A percentile compares a stretch with the other conserved stretches of the same genome.
These are phyloP conservation scores for Lacerta agilis DNA, from an alignment of 2,797 vertebrate genomes.

Conservation along the genomic window DNA sequence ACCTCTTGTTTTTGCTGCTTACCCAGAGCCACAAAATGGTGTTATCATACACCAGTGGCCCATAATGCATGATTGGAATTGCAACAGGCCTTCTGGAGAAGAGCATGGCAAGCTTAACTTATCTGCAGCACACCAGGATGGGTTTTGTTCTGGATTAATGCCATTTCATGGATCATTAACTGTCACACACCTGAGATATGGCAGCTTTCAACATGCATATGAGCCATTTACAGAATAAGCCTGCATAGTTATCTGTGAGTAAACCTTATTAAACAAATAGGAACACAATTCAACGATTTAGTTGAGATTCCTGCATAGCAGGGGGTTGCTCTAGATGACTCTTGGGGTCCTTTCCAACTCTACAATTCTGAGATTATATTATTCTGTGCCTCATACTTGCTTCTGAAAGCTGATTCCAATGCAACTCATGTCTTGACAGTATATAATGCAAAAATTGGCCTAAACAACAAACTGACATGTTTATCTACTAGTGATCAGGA, in stretches of 20 bases:
- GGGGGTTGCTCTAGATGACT: too few relatives aligned
- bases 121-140: not conserved
- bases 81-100: not conserved
- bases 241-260: too few relatives aligned
- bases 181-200: not conserved
- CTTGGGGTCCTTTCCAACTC: too few relatives aligned
- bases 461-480: not conserved
- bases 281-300: too few relatives aligned
- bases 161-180: constrained; percentile 49
- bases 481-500: not conserved
- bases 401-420: not conserved
- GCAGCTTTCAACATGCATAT: not conserved
- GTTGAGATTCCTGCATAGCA: too few relatives aligned
- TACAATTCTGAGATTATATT: too few relatives aligned
- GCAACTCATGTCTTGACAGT: not conserved
- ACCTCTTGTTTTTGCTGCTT: not conserved
- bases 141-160: constrained; percentile 40
- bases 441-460: not conserved
- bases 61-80: not conserved
- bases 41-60: not conserved
- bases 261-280: too few relatives aligned
- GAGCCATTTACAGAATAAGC: too few relatives aligned
- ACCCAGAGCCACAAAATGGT: not conserved
- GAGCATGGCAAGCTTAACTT: constrained; percentile 32
- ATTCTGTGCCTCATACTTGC: fast-evolving